Evolutionary conservation across 1,140 invertebrate species (phyloP).

Genomic region (Drosophila varians): DNA sequence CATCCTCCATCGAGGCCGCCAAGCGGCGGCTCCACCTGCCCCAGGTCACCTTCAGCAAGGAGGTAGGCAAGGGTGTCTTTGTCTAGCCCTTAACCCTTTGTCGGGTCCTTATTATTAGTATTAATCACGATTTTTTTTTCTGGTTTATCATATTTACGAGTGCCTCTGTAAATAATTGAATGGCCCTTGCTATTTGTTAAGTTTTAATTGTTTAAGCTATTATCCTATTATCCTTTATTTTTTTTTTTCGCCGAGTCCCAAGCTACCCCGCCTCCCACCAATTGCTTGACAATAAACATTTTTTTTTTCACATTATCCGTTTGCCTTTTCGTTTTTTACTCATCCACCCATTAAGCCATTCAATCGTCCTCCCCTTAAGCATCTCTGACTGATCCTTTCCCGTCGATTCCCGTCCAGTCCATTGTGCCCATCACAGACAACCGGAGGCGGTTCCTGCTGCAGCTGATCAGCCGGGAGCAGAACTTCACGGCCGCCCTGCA

Average conservation of each 20-base stretch:
- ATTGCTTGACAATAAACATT: conserved; percentile 70
- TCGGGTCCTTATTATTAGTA: neutral
- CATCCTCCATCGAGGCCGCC: conserved; percentile 85
- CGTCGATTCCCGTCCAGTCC: conserved; percentile 60
- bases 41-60: conserved; percentile 92
- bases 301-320: conserved; percentile 52
- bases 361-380: no score
- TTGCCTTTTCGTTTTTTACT: conserved; percentile 19
- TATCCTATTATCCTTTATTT: conserved; percentile 4
- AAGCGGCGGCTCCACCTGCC: conserved; percentile 88
- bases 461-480: conserved; percentile 88
- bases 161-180: conserved; percentile 41
- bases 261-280: neutral
- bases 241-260: conserved; percentile 26
- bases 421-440: conserved; percentile 84
- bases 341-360: no score
- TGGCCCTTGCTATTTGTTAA: conserved; percentile 49
- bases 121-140: conserved; percentile 6
- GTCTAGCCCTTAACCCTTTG: conserved; percentile 85
- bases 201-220: conserved; percentile 47
- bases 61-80: conserved; percentile 87
- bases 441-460: conserved; percentile 85
- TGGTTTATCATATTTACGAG: conserved; percentile 1
- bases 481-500: conserved; percentile 90
- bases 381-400: neutral